Evolutionary conservation across 1,140 invertebrate genomes (phyloP), one percentile per base, ranked within the genome.

Genomic region (Cheumatopsyche charites): DNA sequence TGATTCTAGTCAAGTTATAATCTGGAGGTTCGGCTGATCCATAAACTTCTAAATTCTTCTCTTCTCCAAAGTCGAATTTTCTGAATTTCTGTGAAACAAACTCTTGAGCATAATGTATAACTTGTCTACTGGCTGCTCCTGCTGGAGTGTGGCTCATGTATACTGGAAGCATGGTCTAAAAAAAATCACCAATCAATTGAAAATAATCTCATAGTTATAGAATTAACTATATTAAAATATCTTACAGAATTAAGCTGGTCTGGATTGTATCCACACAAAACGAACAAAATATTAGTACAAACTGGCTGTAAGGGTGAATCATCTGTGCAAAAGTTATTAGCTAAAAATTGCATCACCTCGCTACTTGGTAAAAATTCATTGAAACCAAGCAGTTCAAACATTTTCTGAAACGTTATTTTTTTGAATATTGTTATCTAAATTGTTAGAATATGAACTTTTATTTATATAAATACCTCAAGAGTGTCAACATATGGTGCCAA

Each of bases 131-230:
- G 0, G 94, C 91, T 0, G 93, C 87, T 9, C 94, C 94, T 0
- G 93, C 92, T 1, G 96, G 96, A 3, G 88, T 88, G 79, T 97
- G 92, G 12, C 88, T 87, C 1, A 92, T 79, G 77, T 94, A 91
- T 0, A 91, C 86, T 0, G 92, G 90, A 0, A 94, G 71, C 77
- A 90, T 83, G 17, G 89, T 90, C 89, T 91, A 77, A 17, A 29
- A 5, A 21, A 43, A 23, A n/a, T n/a, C n/a, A n/a, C n/a, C n/a
- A n/a, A n/a, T n/a, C n/a, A n/a, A n/a, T n/a, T n/a, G n/a, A n/a
- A n/a, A n/a, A n/a, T n/a, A n/a, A n/a, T n/a, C n/a, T n/a, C n/a
- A n/a, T n/a, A n/a, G n/a, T n/a, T n/a, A n/a, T n/a, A n/a, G n/a
- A n/a, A n/a, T n/a, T 42, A 6, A 6, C 41, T 42, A 42, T 6